These are phyloP conservation scores for Notarius quadriscutis DNA, from an alignment of 2,113 vertebrate species.

Conservation along the genomic window DNA sequence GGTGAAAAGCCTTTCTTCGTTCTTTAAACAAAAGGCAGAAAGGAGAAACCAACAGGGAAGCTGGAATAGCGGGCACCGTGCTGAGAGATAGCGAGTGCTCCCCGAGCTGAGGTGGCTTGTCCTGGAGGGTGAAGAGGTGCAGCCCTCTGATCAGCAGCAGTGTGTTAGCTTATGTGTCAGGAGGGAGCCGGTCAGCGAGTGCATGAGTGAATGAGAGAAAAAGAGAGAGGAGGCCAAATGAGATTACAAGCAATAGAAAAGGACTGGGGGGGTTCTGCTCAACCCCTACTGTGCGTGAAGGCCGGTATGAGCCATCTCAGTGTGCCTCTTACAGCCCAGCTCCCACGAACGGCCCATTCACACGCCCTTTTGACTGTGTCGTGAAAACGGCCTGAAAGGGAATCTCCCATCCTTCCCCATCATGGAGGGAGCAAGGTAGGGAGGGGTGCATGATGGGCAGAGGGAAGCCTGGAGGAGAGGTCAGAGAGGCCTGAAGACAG, in stretches of 20 bases:
- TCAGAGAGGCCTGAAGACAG: constrained; percentile 27
- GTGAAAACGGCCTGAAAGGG: constrained; percentile 80
- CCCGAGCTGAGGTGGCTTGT: constrained; percentile 4
- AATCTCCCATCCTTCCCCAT: constrained; percentile 71
- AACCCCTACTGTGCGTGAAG: constrained; percentile 94
- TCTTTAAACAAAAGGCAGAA: background rate
- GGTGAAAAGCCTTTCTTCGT: background rate
- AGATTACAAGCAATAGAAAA: constrained; percentile 89
- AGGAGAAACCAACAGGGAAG: background rate
- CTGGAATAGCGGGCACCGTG: background rate
- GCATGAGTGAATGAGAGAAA: constrained; percentile 72
- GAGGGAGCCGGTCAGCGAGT: constrained; percentile 64
- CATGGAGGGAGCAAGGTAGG: constrained; percentile 65
- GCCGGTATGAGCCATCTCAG: constrained; percentile 76
- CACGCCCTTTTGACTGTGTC: constrained; percentile 96
- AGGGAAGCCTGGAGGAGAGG: constrained; percentile 30
- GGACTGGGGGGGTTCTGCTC: constrained; percentile 84
- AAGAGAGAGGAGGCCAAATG: constrained; percentile 84
- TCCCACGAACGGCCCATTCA: constrained; percentile 92
- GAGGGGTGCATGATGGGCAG: constrained; percentile 42
- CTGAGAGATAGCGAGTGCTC: background rate
- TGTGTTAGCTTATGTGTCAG: constrained; percentile 64
- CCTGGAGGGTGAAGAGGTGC: constrained; percentile 30
- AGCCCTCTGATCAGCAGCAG: constrained; percentile 32
- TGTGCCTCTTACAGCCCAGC: constrained; percentile 77